Evolutionary conservation across 2,113 vertebrate species (phyloP).

Genomic region (Silurus asotus): DNA sequence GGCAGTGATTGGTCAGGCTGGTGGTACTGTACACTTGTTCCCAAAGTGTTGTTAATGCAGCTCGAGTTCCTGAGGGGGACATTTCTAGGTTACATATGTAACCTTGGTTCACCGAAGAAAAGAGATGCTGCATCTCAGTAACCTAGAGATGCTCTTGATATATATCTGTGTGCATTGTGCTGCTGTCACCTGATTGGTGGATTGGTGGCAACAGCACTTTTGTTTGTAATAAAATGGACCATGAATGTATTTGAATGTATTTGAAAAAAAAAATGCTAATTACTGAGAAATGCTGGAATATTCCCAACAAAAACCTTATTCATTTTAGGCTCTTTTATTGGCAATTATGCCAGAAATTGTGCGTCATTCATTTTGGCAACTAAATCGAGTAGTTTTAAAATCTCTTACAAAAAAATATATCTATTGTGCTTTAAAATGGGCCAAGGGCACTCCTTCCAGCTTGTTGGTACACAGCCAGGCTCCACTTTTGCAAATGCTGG

Average conservation of each 20-base stretch:
- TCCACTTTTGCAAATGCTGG: slow-evolving; percentile 4
- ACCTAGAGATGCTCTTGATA: not conserved
- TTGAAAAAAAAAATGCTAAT: not conserved
- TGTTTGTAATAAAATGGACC: not conserved
- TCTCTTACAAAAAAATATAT: not conserved
- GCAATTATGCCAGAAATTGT: not conserved
- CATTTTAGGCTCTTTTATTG: not conserved
- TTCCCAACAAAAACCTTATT: not conserved
- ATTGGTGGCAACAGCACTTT: not conserved
- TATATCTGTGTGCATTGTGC: not conserved
- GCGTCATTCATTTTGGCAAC: not conserved
- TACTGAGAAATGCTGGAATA: not conserved
- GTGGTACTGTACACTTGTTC: no score
- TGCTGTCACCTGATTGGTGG: not conserved
- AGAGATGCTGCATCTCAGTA: no score
- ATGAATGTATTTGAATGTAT: not conserved
- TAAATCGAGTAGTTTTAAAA: not conserved
- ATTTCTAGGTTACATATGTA: no score
- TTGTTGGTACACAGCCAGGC: slow-evolving; percentile 6
- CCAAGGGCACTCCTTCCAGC: slow-evolving; percentile 10
- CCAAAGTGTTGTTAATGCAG: no score
- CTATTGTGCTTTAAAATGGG: not conserved
- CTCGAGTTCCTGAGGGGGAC: no score
- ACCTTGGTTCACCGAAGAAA: no score
- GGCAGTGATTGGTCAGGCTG: no score